These are phyloP conservation scores for Leptopilina drosophilae DNA, from an alignment of 2,888 invertebrate species.

Conservation along the genomic window DNA sequence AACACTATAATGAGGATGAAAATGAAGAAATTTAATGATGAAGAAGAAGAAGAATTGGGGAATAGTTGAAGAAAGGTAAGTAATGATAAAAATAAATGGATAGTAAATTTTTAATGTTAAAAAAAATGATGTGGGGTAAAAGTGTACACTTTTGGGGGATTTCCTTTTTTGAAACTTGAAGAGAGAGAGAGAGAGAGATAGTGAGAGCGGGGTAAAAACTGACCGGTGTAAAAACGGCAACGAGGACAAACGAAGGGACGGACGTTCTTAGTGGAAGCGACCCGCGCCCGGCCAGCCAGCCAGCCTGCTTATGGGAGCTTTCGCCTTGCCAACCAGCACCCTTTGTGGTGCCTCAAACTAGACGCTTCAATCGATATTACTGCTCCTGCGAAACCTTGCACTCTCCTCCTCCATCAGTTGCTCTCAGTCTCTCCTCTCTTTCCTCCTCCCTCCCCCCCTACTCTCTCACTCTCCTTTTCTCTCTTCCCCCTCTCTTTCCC, in stretches of 20 bases:
- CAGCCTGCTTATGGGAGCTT: slow-evolving; percentile 50
- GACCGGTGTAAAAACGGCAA: slow-evolving; percentile 6
- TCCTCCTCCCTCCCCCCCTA: slow-evolving; percentile 48
- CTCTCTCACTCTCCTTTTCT: slow-evolving; percentile 52
- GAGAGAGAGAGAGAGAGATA: no score
- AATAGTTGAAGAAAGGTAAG: no score
- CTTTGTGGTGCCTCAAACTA: slow-evolving; percentile 60
- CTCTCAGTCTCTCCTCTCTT: slow-evolving; percentile 46
- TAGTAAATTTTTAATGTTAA: no score
- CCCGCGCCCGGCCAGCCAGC: slow-evolving; percentile 43
- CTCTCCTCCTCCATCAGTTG: slow-evolving; percentile 53
- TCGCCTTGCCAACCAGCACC: slow-evolving; percentile 50
- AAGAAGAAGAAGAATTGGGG: no score
- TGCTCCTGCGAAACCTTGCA: slow-evolving; percentile 74
- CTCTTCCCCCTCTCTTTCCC: slow-evolving; percentile 39
- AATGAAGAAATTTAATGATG: no score
- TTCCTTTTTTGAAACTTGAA: background rate
- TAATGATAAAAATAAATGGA: no score
- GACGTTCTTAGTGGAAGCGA: slow-evolving; percentile 30
- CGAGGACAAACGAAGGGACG: background rate
- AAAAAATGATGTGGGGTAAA: background rate
- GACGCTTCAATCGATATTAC: slow-evolving; percentile 74
- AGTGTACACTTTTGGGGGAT: background rate
- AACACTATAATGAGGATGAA: no score
- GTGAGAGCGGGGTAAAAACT: background rate